Evolutionary conservation across 2,797 vertebrate genomes (phyloP).

Genomic region (Notolabrus celidotus): DNA sequence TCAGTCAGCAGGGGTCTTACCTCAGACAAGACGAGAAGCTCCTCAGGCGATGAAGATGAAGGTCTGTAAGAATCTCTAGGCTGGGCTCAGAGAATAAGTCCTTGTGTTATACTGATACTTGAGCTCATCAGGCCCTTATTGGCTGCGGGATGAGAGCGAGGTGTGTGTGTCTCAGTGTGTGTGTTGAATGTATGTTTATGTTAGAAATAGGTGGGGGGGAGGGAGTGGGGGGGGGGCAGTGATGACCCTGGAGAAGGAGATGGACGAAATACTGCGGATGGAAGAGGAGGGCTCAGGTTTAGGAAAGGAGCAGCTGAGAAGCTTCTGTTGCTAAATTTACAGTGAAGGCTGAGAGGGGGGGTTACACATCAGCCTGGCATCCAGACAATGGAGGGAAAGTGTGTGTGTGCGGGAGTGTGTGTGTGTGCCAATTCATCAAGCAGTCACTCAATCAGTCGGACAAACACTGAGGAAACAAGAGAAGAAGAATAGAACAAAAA

Average conservation of each 20-base stretch:
- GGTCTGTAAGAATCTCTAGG: conserved; percentile 80
- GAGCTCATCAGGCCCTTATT: conserved; percentile 89
- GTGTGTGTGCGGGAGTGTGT: conserved; percentile 36
- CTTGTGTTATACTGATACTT: conserved; percentile 91
- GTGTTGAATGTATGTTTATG: conserved; percentile 50
- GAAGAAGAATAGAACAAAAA: conserved; percentile 6
- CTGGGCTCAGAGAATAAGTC: conserved; percentile 78
- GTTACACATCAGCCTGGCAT: conserved; percentile 79
- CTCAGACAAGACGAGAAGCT: conserved; percentile 84
- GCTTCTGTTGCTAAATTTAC: conserved; percentile 91
- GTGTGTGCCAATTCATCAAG: conserved; percentile 40
- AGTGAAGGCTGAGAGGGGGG: conserved; percentile 59
- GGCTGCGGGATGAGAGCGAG: conserved; percentile 78
- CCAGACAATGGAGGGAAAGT: conserved; percentile 74
- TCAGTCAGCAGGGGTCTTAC: conserved; percentile 73
- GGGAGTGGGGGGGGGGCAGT: conserved; percentile 42
- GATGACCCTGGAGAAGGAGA: conserved; percentile 88
- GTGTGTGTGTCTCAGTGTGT: conserved; percentile 49
- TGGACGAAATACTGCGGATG: conserved; percentile 82
- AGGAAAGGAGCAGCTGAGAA: conserved; percentile 83
- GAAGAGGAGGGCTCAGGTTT: conserved; percentile 85
- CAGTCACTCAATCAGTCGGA: conserved; percentile 38
- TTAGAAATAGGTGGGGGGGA: conserved; percentile 46
- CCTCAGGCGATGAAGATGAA: conserved; percentile 80
- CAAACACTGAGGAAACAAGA: conserved; percentile 1